Evolutionary conservation across 1,140 invertebrate species (phyloP).

Genomic region (Thalassaphorura encarpata): DNA sequence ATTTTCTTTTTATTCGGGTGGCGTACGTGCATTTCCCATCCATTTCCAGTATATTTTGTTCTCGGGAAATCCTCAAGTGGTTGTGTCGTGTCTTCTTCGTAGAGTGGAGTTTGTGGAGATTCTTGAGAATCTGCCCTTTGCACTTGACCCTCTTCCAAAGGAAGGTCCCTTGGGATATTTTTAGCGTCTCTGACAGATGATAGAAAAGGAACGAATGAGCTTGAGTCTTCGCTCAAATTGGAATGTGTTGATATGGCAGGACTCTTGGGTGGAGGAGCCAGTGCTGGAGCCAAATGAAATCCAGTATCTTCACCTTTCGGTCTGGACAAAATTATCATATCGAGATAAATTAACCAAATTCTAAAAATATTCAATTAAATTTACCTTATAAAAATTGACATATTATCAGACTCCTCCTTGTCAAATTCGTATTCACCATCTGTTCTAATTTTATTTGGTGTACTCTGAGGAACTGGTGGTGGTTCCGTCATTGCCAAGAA

Average conservation of each 20-base stretch:
- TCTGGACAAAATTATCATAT: conserved; percentile 2
- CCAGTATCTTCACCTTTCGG: conserved; percentile 16
- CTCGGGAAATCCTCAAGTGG: conserved; percentile 87
- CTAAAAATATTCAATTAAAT: conserved; percentile 19
- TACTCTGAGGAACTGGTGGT: conserved; percentile 48
- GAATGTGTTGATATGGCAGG: conserved; percentile 37
- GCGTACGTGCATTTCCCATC: conserved; percentile 93
- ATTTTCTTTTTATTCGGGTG: conserved; percentile 98
- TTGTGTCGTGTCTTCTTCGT: conserved; percentile 86
- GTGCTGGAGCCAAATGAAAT: conserved; percentile 42
- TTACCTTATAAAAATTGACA: conserved; percentile 67
- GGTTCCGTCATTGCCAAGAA: conserved; percentile 70
- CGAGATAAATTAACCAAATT: conserved; percentile 34
- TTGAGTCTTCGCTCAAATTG: conserved; percentile 24
- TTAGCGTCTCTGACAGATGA: conserved; percentile 14
- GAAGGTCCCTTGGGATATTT: neutral
- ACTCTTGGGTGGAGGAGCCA: conserved; percentile 61
- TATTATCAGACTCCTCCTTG: conserved; percentile 52
- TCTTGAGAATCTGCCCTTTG: conserved; percentile 57
- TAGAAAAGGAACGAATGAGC: conserved; percentile 29
- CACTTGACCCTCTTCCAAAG: conserved; percentile 27
- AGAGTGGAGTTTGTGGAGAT: conserved; percentile 79
- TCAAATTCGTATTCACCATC: conserved; percentile 59
- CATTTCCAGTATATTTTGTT: conserved; percentile 63
- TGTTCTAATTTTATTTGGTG: conserved; percentile 40